phyloP scores from a whole-genome alignment of 2,797 vertebrate species.

The Serranus cabrilla region DNA sequence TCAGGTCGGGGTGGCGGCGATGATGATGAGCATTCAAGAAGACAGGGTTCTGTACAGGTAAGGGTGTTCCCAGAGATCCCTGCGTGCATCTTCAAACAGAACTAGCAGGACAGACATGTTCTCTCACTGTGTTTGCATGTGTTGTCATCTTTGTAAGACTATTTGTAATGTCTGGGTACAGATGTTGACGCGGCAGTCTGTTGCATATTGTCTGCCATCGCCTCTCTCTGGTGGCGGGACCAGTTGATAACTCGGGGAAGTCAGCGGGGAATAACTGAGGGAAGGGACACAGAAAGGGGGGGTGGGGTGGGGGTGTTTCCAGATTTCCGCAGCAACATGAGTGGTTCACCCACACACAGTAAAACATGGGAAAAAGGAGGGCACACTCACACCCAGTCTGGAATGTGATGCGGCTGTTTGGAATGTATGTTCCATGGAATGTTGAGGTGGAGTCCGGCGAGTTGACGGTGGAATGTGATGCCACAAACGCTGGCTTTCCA shows the following conservation, averaged over 20 bases:
- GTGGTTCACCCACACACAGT: constrained; percentile 63
- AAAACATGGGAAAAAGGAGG: constrained; percentile 66
- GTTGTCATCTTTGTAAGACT: constrained; percentile 31
- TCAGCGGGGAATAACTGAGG: constrained; percentile 6
- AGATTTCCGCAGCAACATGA: constrained; percentile 76
- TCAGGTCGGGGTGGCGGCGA: constrained; percentile 43
- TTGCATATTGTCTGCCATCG: constrained; percentile 85
- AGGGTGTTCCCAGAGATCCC: constrained; percentile 82
- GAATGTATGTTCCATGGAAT: constrained; percentile 78
- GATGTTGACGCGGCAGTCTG: constrained; percentile 80
- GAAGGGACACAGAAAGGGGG: neutral
- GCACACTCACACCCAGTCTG: constrained; percentile 60
- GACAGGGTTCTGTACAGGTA: constrained; percentile 88
- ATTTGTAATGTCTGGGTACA: constrained; percentile 47
- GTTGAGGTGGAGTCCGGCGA: constrained; percentile 50
- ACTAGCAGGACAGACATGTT: constrained; percentile 65
- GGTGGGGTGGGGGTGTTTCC: neutral
- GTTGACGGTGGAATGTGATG: constrained; percentile 43
- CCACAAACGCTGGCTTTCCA: constrained; percentile 1
- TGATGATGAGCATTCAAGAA: constrained; percentile 84
- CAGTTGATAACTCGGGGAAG: constrained; percentile 25
- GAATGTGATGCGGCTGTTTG: constrained; percentile 74
- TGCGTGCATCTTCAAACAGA: constrained; percentile 70
- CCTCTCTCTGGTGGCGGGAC: constrained; percentile 65
- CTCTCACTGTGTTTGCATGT: constrained; percentile 62